Evolutionary conservation across 2,797 vertebrate genomes (phyloP).

Genomic region (Sorex maritimensis): DNA sequence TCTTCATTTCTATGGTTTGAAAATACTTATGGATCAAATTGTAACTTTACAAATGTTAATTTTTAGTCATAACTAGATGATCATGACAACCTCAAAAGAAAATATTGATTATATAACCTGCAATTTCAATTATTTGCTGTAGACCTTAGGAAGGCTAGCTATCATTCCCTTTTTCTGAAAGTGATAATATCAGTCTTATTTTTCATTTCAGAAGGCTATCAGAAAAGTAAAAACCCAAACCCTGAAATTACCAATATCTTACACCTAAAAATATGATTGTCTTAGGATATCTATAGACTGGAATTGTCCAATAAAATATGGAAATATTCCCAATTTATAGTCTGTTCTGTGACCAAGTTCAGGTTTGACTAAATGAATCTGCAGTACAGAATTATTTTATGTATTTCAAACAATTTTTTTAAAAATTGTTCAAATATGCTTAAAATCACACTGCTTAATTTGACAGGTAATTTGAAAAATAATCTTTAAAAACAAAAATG

Average conservation of each 20-base stretch:
- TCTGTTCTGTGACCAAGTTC: constrained; percentile 69
- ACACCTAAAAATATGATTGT: constrained; percentile 81
- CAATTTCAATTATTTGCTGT: constrained; percentile 69
- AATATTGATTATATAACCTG: constrained; percentile 62
- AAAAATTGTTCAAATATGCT: constrained; percentile 61
- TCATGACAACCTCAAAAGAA: constrained; percentile 49
- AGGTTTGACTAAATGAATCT: constrained; percentile 60
- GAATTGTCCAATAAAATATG: constrained; percentile 69
- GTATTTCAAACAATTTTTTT: constrained; percentile 51
- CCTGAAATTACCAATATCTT: constrained; percentile 67
- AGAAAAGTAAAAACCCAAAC: constrained; percentile 73
- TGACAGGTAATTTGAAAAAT: constrained; percentile 61
- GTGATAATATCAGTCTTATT: constrained; percentile 57
- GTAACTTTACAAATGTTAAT: constrained; percentile 67
- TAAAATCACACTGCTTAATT: constrained; percentile 66
- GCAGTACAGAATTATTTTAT: constrained; percentile 60
- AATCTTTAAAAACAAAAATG: constrained; percentile 67
- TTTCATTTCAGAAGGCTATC: constrained; percentile 61
- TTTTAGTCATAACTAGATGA: constrained; percentile 62
- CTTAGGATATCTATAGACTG: constrained; percentile 71
- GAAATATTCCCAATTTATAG: constrained; percentile 69
- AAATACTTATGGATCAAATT: constrained; percentile 61
- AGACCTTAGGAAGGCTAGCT: constrained; percentile 59
- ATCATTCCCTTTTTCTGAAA: constrained; percentile 64
- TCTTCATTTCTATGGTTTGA: constrained; percentile 60